Conservation (phyloP, 2,113 vertebrate genomes). For the Barbus barbus region DNA sequence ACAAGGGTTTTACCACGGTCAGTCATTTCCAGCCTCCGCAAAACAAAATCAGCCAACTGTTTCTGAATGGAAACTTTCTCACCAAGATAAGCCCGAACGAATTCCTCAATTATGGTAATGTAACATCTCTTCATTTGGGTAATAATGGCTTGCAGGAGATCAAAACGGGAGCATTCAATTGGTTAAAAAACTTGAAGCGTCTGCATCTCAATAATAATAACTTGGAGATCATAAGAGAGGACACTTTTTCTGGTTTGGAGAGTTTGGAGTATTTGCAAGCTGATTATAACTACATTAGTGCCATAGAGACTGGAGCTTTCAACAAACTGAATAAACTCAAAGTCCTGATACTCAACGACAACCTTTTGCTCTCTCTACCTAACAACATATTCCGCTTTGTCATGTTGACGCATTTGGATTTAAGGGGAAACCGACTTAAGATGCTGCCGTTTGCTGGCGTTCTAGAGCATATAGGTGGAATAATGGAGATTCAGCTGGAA, state of each 20-base stretch:
- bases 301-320: constrained; percentile 91
- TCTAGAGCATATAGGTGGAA: constrained; percentile 95
- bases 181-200: constrained; percentile 89
- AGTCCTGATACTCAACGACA: constrained; percentile 98
- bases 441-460: constrained; percentile 95
- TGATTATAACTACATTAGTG: constrained; percentile 97
- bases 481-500: constrained; percentile 98
- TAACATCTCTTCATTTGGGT: constrained; percentile 92
- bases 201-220: constrained; percentile 98
- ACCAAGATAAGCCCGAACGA: constrained; percentile 89
- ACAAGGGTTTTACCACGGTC: constrained; percentile 93
- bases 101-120: constrained; percentile 93
- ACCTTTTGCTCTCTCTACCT: constrained; percentile 91
- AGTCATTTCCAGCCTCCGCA: constrained; percentile 88
- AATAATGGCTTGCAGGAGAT: constrained; percentile 98
- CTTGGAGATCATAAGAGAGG: constrained; percentile 90
- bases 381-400: constrained; percentile 97
- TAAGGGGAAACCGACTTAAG: constrained; percentile 94
- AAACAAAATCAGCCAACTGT: constrained; percentile 93
- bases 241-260: constrained; percentile 92
- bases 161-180: constrained; percentile 86
- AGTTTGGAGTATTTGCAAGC: constrained; percentile 96
- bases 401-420: constrained; percentile 94
- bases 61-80: constrained; percentile 94
- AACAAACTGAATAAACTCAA: constrained; percentile 96